phyloP scores from a whole-genome alignment of 2,797 vertebrate species.

The Mus minutoides region DNA sequence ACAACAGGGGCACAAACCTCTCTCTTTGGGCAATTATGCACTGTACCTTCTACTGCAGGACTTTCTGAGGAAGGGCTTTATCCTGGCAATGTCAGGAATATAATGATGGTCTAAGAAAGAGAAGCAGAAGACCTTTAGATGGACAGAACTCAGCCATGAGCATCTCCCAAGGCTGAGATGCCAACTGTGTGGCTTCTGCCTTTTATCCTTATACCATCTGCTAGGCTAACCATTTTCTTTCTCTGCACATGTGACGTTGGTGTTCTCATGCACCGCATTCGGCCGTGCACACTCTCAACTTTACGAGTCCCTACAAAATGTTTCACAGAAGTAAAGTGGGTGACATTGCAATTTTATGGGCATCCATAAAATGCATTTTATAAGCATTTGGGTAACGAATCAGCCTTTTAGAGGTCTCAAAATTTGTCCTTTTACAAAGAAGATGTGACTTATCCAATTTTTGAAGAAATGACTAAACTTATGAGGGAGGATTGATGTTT shows the following conservation, averaged over 20 bases:
- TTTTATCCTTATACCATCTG: not conserved
- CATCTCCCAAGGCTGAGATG: not conserved
- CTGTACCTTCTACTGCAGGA: not conserved
- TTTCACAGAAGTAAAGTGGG: slow-evolving; percentile 31
- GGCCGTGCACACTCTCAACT: not conserved
- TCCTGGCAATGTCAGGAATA: not conserved
- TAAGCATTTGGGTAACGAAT: slow-evolving; percentile 47
- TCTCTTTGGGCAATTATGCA: not conserved
- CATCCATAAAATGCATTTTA: slow-evolving; percentile 63
- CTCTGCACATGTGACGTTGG: accelerated
- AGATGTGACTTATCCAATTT: slow-evolving; percentile 45
- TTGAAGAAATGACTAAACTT: slow-evolving; percentile 29
- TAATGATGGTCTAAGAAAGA: not conserved
- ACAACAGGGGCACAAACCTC: not conserved
- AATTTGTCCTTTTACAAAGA: slow-evolving; percentile 65
- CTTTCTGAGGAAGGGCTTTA: not conserved
- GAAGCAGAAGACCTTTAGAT: not conserved
- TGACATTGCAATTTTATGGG: slow-evolving; percentile 16
- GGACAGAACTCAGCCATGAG: not conserved
- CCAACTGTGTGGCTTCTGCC: not conserved
- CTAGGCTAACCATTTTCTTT: not conserved
- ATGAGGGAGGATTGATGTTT: slow-evolving; percentile 25
- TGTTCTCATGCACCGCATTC: not conserved
- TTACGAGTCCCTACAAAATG: slow-evolving; percentile 16
- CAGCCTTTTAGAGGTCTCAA: slow-evolving; percentile 43